Conservation (phyloP, 2,797 vertebrate species). For the Sebastes kiyomatsui region DNA sequence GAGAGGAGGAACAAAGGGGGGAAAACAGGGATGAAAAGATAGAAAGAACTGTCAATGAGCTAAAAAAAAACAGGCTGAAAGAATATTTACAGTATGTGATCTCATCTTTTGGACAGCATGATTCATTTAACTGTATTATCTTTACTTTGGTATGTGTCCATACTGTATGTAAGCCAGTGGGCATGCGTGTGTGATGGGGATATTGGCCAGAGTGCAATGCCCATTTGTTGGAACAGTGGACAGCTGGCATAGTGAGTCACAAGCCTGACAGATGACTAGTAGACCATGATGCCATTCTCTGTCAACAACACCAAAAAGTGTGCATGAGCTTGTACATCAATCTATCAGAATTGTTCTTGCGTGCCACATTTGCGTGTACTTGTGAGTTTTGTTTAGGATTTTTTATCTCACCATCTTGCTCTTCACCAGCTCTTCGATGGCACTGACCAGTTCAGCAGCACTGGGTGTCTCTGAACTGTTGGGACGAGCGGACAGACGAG, state of each 20-base stretch:
- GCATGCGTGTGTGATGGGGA: conserved; percentile 21
- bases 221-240: conserved; percentile 60
- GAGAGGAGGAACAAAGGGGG: not conserved
- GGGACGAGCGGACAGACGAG: conserved; percentile 90
- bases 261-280: conserved; percentile 65
- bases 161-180: conserved; percentile 7
- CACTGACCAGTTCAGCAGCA: conserved; percentile 96
- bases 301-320: conserved; percentile 49
- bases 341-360: conserved; percentile 26
- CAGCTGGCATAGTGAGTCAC: conserved; percentile 75
- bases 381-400: conserved; percentile 32
- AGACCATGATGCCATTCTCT: conserved; percentile 48
- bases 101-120: not conserved
- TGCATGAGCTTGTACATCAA: not conserved
- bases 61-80: not conserved
- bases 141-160: not conserved
- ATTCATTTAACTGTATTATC: not conserved
- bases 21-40: not conserved
- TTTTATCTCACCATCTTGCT: conserved; percentile 95
- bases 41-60: not conserved
- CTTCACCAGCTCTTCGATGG: conserved; percentile 98
- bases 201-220: conserved; percentile 16
- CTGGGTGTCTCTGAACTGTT: conserved; percentile 97
- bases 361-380: conserved; percentile 42
- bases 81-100: not conserved